These are phyloP conservation scores for Drosophila borborema DNA, from an alignment of 2,888 invertebrate species.

Conservation along the genomic window DNA sequence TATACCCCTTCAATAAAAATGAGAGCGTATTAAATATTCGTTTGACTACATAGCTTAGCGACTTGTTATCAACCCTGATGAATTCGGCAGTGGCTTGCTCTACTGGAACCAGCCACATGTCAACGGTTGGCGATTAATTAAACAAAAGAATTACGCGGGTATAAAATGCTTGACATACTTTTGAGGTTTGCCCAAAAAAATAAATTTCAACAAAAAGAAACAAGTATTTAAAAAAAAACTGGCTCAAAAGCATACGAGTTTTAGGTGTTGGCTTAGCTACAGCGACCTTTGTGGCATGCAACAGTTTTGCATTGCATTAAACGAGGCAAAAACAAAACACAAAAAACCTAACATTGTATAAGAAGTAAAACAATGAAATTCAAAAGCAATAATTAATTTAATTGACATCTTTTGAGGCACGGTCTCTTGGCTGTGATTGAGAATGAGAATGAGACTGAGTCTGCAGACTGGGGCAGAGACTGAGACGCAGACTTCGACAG, in stretches of 20 bases:
- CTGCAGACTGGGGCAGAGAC: slow-evolving; percentile 45
- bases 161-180: slow-evolving; percentile 83
- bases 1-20: background rate
- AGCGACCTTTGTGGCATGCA: slow-evolving; percentile 65
- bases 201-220: slow-evolving; percentile 2
- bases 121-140: slow-evolving; percentile 76
- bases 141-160: slow-evolving; percentile 83
- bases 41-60: background rate
- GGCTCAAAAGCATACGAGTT: slow-evolving; percentile 23
- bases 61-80: slow-evolving; percentile 69
- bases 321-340: slow-evolving; percentile 34
- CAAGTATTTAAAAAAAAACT: slow-evolving; percentile 32
- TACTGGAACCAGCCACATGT: slow-evolving; percentile 77
- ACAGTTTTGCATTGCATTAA: slow-evolving; percentile 77
- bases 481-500: slow-evolving; percentile 53
- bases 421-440: slow-evolving; percentile 55
- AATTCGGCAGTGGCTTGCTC: slow-evolving; percentile 60
- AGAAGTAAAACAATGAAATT: slow-evolving; percentile 50
- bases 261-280: slow-evolving; percentile 65
- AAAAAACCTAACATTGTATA: slow-evolving; percentile 4
- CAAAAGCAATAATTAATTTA: slow-evolving; percentile 83
- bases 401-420: slow-evolving; percentile 83
- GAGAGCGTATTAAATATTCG: slow-evolving; percentile 36
- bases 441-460: slow-evolving; percentile 25
- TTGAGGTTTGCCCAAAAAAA: slow-evolving; percentile 59